Conservation (phyloP, 2,113 vertebrate genomes). For the Etheostoma spectabile region DNA sequence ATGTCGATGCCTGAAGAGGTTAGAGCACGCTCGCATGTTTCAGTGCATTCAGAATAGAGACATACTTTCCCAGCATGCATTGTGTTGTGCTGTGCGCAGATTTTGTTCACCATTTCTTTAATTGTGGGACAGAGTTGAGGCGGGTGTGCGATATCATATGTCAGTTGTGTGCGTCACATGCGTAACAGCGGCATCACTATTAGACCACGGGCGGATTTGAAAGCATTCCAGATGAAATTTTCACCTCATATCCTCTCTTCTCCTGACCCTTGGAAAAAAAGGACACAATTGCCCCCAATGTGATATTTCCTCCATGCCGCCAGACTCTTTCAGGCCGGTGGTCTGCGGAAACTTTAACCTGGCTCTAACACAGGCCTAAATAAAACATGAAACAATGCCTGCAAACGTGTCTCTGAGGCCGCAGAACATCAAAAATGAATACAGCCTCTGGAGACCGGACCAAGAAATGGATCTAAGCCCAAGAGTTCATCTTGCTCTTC, state of each 20-base stretch:
- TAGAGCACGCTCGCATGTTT: constrained; percentile 50
- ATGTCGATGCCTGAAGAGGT: constrained; percentile 72
- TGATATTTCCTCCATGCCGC: constrained; percentile 70
- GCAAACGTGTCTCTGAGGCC: constrained; percentile 77
- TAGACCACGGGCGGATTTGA: not conserved
- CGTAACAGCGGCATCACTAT: not conserved
- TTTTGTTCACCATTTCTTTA: constrained; percentile 19
- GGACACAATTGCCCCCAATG: constrained; percentile 53
- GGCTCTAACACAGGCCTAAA: constrained; percentile 76
- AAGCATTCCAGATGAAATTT: constrained; percentile 34
- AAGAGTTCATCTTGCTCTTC: constrained; percentile 74
- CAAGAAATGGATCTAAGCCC: constrained; percentile 80
- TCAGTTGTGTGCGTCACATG: constrained; percentile 7
- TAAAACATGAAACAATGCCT: constrained; percentile 86
- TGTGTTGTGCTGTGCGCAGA: not conserved
- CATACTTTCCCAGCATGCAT: constrained; percentile 13
- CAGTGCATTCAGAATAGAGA: constrained; percentile 57
- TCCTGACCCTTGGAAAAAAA: constrained; percentile 68
- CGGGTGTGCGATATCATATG: constrained; percentile 1
- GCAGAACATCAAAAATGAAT: constrained; percentile 83
- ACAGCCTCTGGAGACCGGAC: constrained; percentile 69
- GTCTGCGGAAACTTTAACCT: constrained; percentile 82
- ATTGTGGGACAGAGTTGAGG: not conserved
- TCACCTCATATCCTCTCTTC: constrained; percentile 12
- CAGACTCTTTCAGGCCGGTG: constrained; percentile 61